Evolutionary conservation across 2,797 vertebrate species (phyloP), one percentile per base, ranked within the genome.

Genomic region (Nannoperca australis): DNA sequence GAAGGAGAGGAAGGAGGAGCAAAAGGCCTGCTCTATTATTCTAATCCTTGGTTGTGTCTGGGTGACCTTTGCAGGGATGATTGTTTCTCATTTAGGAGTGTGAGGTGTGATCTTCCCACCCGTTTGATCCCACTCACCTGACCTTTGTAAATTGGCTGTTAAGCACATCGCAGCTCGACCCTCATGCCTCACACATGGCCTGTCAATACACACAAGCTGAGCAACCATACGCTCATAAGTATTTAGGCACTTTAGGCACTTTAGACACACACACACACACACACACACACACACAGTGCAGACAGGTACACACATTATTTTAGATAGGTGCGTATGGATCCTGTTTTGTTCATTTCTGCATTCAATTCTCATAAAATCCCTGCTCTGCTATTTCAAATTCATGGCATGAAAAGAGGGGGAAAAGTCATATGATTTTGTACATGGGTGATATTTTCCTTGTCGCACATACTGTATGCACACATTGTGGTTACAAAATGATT

Each of bases 121-220:
- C 91, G 79, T 95, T 95, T 95, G 94, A 95, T 96, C 93, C 92
- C 87, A 79, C 94, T 94, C 94, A 94, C 95, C 94, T 96, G 95
- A 96, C 95, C 95, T 96, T 96, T 96, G 95, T 96, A 95, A 96
- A 96, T 96, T 96, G 95, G 94, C 95, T 96, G 95, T 96, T 95
- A 95, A 96, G 94, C 95, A 95, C 93, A 95, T 94, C 93, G 91
- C 90, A 90, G 90, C 92, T 94, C 85, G 85, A 94, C 93, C 91
- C 91, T 85, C 77, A 68, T 87, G 92, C 88, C 91, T 88, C 89
- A 85, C 91, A 88, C 90, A 85, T 83, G 84, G 90, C 86, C 85
- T 70, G 86, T 89, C 86, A 90, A 92, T 89, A 88, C 88, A 90
- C 91, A 91, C 79, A 84, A 85, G 66, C 64, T 20, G 63, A 78